phyloP scores from a whole-genome alignment of 2,888 invertebrate genomes.

The Biston stratarius region DNA sequence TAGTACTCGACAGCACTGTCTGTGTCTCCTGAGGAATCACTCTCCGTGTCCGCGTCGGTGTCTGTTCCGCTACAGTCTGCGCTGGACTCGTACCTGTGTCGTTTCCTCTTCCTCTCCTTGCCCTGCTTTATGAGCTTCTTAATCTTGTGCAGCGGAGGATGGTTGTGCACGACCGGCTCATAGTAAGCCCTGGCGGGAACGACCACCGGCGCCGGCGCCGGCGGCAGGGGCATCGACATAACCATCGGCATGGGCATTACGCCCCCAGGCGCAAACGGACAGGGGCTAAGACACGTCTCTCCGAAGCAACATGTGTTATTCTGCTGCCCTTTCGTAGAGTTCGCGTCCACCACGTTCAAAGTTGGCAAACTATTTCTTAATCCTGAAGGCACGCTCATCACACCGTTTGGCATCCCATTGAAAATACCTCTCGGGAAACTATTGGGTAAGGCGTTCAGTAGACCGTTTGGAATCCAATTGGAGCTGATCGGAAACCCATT shows the following conservation, averaged over 20 bases:
- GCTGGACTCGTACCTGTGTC: conserved; percentile 25
- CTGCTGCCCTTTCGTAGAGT: conserved; percentile 1
- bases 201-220: conserved; percentile 54
- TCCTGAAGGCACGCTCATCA: not conserved
- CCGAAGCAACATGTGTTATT: conserved; percentile 36
- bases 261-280: conserved; percentile 15
- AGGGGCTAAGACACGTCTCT: conserved; percentile 25
- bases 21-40: conserved; percentile 28
- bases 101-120: conserved; percentile 35
- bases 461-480: not conserved
- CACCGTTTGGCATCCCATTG: not conserved
- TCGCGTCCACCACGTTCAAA: not conserved
- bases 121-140: conserved; percentile 54
- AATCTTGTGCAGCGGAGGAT: conserved; percentile 66
- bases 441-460: conserved; percentile 1
- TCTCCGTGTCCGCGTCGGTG: conserved; percentile 35
- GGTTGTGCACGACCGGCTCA: conserved; percentile 71
- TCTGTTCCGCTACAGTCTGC: conserved; percentile 28
- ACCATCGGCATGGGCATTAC: not conserved
- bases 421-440: conserved; percentile 13
- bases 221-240: conserved; percentile 10
- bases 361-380: not conserved
- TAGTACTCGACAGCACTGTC: conserved; percentile 46
- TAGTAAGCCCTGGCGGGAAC: conserved; percentile 62
- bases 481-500: conserved; percentile 6